Base-by-base conservation (phyloP, 2,797 vertebrate species). In the Acrocephalus scirpaceus region DNA sequence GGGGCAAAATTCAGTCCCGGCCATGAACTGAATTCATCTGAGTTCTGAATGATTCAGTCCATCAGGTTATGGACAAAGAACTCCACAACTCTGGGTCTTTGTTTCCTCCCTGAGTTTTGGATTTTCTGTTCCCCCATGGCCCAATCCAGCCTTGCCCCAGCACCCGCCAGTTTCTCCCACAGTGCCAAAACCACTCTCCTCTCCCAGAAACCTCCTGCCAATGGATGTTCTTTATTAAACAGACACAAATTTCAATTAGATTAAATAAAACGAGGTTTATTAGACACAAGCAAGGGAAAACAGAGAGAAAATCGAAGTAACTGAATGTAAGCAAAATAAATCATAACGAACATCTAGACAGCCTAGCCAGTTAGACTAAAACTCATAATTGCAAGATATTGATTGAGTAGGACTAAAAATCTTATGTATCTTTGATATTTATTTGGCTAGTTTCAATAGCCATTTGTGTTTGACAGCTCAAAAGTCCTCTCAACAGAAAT, bases 311-410 rank as follows among this genome's bases (percentile, higher is more conserved):
- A 95, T 91, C 78, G 70, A 93, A 96, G 69, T 54, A 91, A 84
- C 44, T 71, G 86, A 87, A 89, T 84, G 54, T 74, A 96, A 95
- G 88, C 82, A 93, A 89, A 93, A 90, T 93, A 96, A 96, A 93
- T 92, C 82, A 93, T 88, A 95, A 87, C 69, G 44, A 92, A 44
- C 29, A 38, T 56, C 18, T 83, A 75, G 80, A 57, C 78, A 92
- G 75, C 58, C 89, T 83, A 76, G 51, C 53, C 69, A 62, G 75
- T 96, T 95, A 90, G 72, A 78, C 60, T 86, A 88, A 92, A 71
- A 69, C 32, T 91, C 22, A 25, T 88, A 85, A 97, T 57, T 92
- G 72, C 42, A 94, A 92, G 48, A 32, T 95, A 95, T 91, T 94
- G 95, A 96, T 91, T 94, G 51, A 91, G 13, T 60, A 86, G 51